Percentiles rank a stretch among this genome's conserved stretches.
phyloP scores from a whole-genome alignment of 2,888 invertebrate genomes.

The Calameuta pallipes region DNA sequence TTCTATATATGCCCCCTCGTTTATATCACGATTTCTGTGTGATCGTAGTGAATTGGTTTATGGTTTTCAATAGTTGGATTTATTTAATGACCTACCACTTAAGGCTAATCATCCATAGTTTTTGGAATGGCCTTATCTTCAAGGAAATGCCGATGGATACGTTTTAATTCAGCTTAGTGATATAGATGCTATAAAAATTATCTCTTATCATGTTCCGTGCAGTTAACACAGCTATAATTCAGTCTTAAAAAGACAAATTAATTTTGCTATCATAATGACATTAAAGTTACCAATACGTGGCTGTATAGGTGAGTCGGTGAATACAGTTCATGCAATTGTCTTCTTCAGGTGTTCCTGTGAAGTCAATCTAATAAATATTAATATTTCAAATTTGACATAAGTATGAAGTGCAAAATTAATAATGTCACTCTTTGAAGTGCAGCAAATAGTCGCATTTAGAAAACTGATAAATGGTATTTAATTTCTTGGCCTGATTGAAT shows the following conservation, averaged over 20 bases:
- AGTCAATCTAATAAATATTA: neutral
- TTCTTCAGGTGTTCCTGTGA: neutral
- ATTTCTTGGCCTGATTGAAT: neutral
- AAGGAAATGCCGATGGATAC: neutral
- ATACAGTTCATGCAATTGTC: neutral
- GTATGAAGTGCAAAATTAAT: neutral
- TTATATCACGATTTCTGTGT: neutral
- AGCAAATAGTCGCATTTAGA: neutral
- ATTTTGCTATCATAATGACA: neutral
- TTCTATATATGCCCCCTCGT: neutral
- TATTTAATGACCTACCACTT: neutral
- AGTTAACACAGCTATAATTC: neutral
- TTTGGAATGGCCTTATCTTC: neutral
- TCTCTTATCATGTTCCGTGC: neutral
- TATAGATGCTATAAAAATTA: neutral
- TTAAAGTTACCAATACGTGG: neutral
- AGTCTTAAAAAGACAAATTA: neutral
- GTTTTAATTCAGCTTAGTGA: neutral
- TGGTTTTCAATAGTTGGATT: neutral
- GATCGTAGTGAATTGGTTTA: neutral
- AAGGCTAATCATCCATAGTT: neutral
- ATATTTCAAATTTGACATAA: neutral
- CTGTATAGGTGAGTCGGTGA: neutral
- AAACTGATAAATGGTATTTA: neutral
- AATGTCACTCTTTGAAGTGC: neutral